Evolutionary conservation across 2,888 invertebrate species (phyloP), one percentile per base, ranked within the genome.

Genomic region (Patella depressa): DNA sequence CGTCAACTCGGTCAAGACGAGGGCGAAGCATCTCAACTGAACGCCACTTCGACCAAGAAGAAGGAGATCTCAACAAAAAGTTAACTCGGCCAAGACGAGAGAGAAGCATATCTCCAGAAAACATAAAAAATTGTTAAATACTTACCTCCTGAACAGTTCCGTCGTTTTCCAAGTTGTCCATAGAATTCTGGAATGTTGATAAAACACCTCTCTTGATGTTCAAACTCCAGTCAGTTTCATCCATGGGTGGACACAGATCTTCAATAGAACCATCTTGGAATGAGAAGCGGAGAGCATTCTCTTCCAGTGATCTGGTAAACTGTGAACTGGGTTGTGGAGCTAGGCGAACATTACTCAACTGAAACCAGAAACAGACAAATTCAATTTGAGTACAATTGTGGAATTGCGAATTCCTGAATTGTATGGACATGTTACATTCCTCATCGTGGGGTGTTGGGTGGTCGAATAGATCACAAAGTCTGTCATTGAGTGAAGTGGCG

Each of bases 201-300:
- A 97, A 94, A 82, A 98, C 94, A 2, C 96, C 97, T 83, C 97
- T 94, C 93, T 98, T 98, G 90, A 98, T 94, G 93, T 98, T 98
- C 75, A 97, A 94, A 0, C 96, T 95, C 88, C 95, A 95, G 24
- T 94, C 94, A 0, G 94, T 94, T 88, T 98, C 98, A 88, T 97
- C 97, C 0, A 93, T 94, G 79, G 95, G 94, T 0, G 95, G 93
- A 89, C 98, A 98, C 84, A 98, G 94, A 7, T 95, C 93, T 71
- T 95, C 95, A 71, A 97, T 91, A 82, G 94, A 93, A 5, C 97
- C 97, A 91, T 95, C 95, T 85, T 95, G 94, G 91, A 95, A 94
- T 72, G 95, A 95, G 91, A 97, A 95, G 77, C 94, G 94, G 29
- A 98, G 93, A 1, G 93, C 92, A 4, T 95, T 93, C 86, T 95